Evolutionary conservation across 2,797 vertebrate species (phyloP).

Genomic region (Neoniphon sammara): DNA sequence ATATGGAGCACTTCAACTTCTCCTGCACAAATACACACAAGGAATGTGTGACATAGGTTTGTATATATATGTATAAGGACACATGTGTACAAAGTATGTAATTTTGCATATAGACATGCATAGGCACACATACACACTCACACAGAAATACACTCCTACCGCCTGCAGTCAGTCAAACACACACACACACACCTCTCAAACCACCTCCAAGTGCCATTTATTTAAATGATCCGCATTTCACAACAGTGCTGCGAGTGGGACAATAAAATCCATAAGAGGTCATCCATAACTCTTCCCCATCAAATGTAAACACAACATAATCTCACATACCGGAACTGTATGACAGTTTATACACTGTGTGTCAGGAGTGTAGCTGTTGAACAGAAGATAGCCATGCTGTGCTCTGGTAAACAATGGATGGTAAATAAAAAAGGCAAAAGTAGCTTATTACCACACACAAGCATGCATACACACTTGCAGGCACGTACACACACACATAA

Average conservation of each 20-base stretch:
- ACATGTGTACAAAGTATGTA: neutral
- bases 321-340: conserved; percentile 32
- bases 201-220: conserved; percentile 18
- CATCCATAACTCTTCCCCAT: conserved; percentile 17
- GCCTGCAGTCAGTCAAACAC: conserved; percentile 28
- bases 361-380: conserved; percentile 42
- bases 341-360: conserved; percentile 25
- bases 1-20: conserved; percentile 20
- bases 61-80: neutral
- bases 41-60: conserved; percentile 20
- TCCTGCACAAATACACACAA: conserved; percentile 1
- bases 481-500: conserved; percentile 4
- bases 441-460: conserved; percentile 43
- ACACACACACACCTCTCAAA: conserved; percentile 27
- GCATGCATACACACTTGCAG: conserved; percentile 2
- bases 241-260: conserved; percentile 18
- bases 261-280: conserved; percentile 16
- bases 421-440: conserved; percentile 46
- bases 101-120: conserved; percentile 10
- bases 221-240: conserved; percentile 44
- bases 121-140: neutral
- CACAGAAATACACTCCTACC: neutral
- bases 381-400: conserved; percentile 49
- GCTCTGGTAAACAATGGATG: conserved; percentile 55
- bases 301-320: conserved; percentile 33